phyloP scores from a whole-genome alignment of 2,113 vertebrate genomes.

The Solea solea region DNA sequence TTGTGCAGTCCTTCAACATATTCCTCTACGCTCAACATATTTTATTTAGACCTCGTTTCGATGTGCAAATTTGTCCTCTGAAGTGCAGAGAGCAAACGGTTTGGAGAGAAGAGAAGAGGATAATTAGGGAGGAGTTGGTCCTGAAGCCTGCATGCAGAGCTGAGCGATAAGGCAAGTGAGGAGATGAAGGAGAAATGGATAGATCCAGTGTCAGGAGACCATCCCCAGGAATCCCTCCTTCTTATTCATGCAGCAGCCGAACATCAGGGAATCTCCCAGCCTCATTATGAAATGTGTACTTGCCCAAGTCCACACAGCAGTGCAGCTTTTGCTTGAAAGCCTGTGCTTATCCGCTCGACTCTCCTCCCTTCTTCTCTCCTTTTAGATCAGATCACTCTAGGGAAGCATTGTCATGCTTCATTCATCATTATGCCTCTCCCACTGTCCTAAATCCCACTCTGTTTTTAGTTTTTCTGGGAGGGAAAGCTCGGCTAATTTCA shows the following conservation, averaged over 20 bases:
- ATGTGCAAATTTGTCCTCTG: conserved; percentile 62
- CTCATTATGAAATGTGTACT: conserved; percentile 72
- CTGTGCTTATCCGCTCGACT: conserved; percentile 68
- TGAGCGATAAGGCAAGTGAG: conserved; percentile 10
- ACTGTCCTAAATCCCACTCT: conserved; percentile 59
- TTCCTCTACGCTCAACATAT: conserved; percentile 39
- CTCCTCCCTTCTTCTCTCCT: conserved; percentile 56
- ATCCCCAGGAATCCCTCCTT: conserved; percentile 67
- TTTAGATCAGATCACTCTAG: conserved; percentile 66
- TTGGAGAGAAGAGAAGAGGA: conserved; percentile 12
- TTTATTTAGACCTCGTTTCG: conserved; percentile 70
- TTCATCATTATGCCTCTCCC: conserved; percentile 56
- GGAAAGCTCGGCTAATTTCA: conserved; percentile 40
- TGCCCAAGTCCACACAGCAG: conserved; percentile 53
- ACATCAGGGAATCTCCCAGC: conserved; percentile 71
- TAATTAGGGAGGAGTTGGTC: conserved; percentile 14
- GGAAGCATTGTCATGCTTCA: conserved; percentile 70
- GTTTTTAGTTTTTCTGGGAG: conserved; percentile 15
- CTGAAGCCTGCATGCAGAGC: conserved; percentile 5
- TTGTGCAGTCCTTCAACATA: conserved; percentile 33
- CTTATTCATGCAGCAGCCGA: conserved; percentile 71
- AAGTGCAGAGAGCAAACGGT: conserved; percentile 35
- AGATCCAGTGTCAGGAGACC: conserved; percentile 59
- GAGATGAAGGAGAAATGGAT: conserved; percentile 50
- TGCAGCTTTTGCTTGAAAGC: conserved; percentile 65